Percentiles rank a stretch among this genome's conserved stretches.
Conservation (phyloP, 2,113 vertebrate genomes). For the Coryphaenoides rupestris region DNA sequence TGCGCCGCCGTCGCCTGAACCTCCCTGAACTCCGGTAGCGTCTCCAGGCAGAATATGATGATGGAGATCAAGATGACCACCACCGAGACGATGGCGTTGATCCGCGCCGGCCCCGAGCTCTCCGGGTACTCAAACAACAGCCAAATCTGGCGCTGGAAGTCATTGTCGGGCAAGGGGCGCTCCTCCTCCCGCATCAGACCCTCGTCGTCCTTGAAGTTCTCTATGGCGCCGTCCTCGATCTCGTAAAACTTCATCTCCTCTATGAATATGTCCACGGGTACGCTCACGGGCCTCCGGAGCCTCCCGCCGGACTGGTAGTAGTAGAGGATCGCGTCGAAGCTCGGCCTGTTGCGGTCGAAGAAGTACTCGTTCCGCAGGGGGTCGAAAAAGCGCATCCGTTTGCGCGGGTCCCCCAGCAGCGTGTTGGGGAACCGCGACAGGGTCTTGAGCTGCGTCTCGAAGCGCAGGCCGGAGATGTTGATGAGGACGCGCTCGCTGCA, state of each 20-base stretch:
- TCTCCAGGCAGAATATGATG: conserved; percentile 88
- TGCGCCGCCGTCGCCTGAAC: conserved; percentile 39
- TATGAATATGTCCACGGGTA: conserved; percentile 88
- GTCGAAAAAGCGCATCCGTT: conserved; percentile 90
- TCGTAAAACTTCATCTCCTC: conserved; percentile 93
- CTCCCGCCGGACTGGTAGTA: conserved; percentile 91
- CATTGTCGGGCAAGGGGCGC: conserved; percentile 79
- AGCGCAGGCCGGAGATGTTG: conserved; percentile 92
- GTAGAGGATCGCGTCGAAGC: conserved; percentile 92
- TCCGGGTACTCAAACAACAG: conserved; percentile 88
- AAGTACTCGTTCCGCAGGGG: conserved; percentile 90
- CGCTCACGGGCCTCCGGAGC: conserved; percentile 84
- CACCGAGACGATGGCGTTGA: conserved; percentile 85
- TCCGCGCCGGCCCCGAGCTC: conserved; percentile 82
- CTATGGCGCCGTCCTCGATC: conserved; percentile 80
- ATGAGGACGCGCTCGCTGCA: conserved; percentile 86
- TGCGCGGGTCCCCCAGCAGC: conserved; percentile 84
- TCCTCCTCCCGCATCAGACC: conserved; percentile 84
- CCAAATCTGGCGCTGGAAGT: conserved; percentile 85
- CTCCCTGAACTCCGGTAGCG: conserved; percentile 86
- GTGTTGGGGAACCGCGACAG: conserved; percentile 86
- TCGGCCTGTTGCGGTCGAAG: conserved; percentile 91
- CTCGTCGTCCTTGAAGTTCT: conserved; percentile 84
- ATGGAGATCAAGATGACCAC: conserved; percentile 88
- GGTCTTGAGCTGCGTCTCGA: conserved; percentile 90